Evolutionary conservation across 2,113 vertebrate species (phyloP).

Genomic region (Silurus glanis): DNA sequence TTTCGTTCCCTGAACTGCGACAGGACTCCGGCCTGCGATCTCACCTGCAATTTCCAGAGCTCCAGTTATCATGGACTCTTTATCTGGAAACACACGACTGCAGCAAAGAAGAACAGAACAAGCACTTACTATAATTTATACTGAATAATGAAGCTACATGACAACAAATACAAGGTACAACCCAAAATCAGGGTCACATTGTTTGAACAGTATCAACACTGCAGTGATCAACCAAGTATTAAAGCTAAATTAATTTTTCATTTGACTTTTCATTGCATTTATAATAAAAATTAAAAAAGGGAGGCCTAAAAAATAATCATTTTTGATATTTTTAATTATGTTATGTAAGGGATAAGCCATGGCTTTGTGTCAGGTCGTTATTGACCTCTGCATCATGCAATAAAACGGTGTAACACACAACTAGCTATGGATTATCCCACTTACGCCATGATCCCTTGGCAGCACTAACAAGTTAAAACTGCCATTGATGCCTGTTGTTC

Average conservation of each 20-base stretch:
- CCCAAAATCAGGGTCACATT: neutral
- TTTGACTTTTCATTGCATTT: too few species aligned
- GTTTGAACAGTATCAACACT: neutral
- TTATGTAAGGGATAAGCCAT: too few species aligned
- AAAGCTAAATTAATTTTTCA: neutral
- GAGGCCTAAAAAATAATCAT: too few species aligned
- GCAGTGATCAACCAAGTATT: neutral
- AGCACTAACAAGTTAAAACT: too few species aligned
- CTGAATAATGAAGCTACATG: neutral
- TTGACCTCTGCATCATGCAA: too few species aligned
- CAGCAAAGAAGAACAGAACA: neutral
- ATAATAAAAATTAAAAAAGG: too few species aligned
- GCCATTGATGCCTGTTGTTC: too few species aligned
- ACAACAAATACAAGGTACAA: neutral
- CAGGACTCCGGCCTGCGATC: conserved; percentile 81
- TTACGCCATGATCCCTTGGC: too few species aligned
- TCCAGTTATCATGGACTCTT: conserved; percentile 72
- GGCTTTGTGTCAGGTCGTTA: too few species aligned
- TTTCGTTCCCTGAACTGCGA: conserved; percentile 87
- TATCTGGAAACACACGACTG: conserved; percentile 84
- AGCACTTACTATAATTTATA: neutral
- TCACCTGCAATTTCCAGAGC: conserved; percentile 78
- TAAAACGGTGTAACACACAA: too few species aligned
- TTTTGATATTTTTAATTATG: too few species aligned
- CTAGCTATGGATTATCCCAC: too few species aligned